phyloP scores from a whole-genome alignment of 2,113 vertebrate genomes.

The Gorsachius goisagi region DNA sequence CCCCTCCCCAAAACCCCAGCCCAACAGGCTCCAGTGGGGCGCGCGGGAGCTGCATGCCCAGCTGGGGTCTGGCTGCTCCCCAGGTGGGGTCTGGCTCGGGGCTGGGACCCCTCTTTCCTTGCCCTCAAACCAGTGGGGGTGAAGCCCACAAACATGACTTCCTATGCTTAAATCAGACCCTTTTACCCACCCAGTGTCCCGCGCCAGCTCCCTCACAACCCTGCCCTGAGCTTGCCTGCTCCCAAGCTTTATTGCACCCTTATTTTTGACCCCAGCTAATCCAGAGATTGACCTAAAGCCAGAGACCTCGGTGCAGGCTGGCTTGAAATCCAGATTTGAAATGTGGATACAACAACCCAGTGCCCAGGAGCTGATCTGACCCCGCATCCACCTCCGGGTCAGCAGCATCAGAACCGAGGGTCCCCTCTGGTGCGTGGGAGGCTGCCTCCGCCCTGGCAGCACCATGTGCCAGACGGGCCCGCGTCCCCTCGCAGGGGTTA shows the following conservation, averaged over 20 bases:
- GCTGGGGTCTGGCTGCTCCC: background rate
- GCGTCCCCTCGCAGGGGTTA: background rate
- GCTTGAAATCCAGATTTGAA: background rate
- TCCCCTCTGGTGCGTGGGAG: rapidly evolving
- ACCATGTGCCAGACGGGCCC: background rate
- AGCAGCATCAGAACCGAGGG: background rate
- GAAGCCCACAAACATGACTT: background rate
- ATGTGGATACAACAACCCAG: background rate
- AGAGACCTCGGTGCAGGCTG: background rate
- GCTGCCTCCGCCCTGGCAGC: background rate
- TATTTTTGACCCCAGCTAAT: background rate
- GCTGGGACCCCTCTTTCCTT: background rate
- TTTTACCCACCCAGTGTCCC: background rate
- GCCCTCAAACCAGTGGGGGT: background rate
- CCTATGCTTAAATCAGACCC: background rate
- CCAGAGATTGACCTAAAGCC: background rate
- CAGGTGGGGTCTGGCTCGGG: background rate
- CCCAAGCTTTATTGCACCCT: background rate
- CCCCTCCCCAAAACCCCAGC: background rate
- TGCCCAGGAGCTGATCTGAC: background rate
- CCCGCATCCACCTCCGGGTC: background rate
- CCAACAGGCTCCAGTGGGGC: background rate
- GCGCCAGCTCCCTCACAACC: background rate
- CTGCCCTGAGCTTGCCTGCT: background rate
- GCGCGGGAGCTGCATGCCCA: background rate